These are phyloP conservation scores for Cariama cristata DNA, from an alignment of 2,113 vertebrate species.

Conservation along the genomic window DNA sequence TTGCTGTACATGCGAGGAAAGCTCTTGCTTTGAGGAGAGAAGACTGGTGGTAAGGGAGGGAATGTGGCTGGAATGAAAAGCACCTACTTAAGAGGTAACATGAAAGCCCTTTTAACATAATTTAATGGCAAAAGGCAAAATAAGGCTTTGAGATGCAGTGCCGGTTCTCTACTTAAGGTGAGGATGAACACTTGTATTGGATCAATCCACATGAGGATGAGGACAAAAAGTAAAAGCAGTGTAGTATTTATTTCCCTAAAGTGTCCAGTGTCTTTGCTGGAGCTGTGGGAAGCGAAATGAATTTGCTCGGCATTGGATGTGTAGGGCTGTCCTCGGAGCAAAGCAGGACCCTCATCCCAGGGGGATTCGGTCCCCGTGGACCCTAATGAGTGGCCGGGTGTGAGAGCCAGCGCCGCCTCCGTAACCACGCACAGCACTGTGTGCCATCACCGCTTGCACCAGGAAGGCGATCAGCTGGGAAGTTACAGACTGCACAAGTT, in stretches of 20 bases:
- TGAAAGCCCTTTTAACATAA: constrained; percentile 42
- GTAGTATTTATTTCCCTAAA: neutral
- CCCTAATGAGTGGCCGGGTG: accelerated
- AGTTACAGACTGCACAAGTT: neutral
- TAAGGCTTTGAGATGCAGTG: accelerated
- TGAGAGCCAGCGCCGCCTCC: neutral
- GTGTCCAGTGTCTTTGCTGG: neutral
- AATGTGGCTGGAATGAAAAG: constrained; percentile 45
- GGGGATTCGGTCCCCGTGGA: accelerated
- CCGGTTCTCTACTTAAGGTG: neutral
- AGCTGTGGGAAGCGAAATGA: neutral
- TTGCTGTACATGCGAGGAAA: neutral
- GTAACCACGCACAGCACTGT: accelerated
- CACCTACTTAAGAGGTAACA: constrained; percentile 20
- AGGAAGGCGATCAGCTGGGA: neutral
- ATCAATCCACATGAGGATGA: neutral
- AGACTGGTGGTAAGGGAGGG: neutral
- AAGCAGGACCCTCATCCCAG: neutral
- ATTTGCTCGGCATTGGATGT: accelerated
- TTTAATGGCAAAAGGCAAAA: constrained; percentile 28
- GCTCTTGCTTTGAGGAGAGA: neutral
- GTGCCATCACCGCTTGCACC: accelerated
- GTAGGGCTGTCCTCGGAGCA: neutral
- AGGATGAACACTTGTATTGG: neutral
- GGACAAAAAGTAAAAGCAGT: neutral